phyloP scores from a whole-genome alignment of 1,140 invertebrate species.

The Orussus abietinus region DNA sequence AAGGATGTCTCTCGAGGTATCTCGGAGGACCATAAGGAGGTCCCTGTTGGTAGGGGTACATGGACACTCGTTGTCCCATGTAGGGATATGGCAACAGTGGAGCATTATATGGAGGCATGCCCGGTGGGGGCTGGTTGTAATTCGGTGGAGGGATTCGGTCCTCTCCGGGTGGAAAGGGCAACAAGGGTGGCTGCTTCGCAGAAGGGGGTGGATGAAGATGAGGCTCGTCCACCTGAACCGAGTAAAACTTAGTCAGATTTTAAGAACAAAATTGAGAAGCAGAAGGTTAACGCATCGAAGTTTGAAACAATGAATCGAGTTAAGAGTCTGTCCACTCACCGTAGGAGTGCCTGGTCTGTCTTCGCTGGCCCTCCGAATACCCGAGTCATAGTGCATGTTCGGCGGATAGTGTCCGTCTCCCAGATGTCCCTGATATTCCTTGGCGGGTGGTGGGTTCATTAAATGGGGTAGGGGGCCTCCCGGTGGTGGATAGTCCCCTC shows the following conservation, averaged over 20 bases:
- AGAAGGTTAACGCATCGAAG: too few relatives aligned
- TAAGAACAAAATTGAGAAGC: too few relatives aligned
- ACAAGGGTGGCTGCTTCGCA: constrained; percentile 35
- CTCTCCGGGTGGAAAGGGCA: constrained; percentile 50
- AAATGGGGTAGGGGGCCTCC: constrained; percentile 27
- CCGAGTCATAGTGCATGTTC: constrained; percentile 48
- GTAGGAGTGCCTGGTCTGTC: constrained; percentile 69
- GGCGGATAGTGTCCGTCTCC: constrained; percentile 42
- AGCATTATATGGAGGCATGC: constrained; percentile 39
- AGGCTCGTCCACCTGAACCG: constrained; percentile 45
- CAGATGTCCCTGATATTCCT: constrained; percentile 37
- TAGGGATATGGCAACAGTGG: constrained; percentile 48
- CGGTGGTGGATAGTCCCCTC: constrained; percentile 36
- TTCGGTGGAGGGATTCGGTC: constrained; percentile 40
- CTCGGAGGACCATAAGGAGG: constrained; percentile 49
- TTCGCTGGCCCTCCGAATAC: constrained; percentile 51
- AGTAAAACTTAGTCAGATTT: not conserved
- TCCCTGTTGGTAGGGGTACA: constrained; percentile 47
- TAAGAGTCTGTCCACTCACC: constrained; percentile 49
- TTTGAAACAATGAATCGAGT: too few relatives aligned
- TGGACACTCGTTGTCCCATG: constrained; percentile 44
- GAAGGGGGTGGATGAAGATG: constrained; percentile 39
- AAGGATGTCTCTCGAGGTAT: constrained; percentile 43
- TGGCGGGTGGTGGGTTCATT: constrained; percentile 37
- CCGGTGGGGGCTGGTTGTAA: constrained; percentile 46